phyloP scores from a whole-genome alignment of 2,888 invertebrate species.

The Sminthurinus aureus region DNA sequence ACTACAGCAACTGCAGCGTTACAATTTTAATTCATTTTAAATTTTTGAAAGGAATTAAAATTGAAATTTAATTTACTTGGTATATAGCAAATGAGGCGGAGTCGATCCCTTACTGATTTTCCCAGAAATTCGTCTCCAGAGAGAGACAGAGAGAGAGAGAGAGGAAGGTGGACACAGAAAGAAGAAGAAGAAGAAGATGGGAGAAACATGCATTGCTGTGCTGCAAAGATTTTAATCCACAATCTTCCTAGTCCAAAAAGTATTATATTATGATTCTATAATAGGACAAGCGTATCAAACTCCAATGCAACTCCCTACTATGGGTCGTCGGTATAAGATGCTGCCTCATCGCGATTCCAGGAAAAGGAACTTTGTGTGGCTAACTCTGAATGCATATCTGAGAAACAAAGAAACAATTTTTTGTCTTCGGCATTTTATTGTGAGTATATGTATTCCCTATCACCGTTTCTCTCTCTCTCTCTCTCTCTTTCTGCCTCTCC shows the following conservation, averaged over 20 bases:
- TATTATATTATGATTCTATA: constrained; percentile 11
- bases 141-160: background rate
- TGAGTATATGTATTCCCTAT: background rate
- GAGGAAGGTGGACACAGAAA: background rate
- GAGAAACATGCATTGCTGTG: background rate
- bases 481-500: background rate
- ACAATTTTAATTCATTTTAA: constrained; percentile 1
- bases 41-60: background rate
- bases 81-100: constrained; percentile 53
- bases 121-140: constrained; percentile 57
- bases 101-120: constrained; percentile 60
- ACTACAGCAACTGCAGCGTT: background rate
- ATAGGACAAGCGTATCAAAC: constrained; percentile 35
- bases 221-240: background rate
- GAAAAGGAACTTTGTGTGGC: constrained; percentile 54
- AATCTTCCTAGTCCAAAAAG: background rate
- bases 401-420: constrained; percentile 53
- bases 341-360: constrained; percentile 59
- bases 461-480: background rate
- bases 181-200: background rate
- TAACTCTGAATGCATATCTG: constrained; percentile 44
- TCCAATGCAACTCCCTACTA: constrained; percentile 31
- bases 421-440: constrained; percentile 38
- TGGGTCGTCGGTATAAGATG: constrained; percentile 32
- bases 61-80: constrained; percentile 35